phyloP scores from a whole-genome alignment of 2,888 invertebrate genomes.

The Nemotelus nigrinus region DNA sequence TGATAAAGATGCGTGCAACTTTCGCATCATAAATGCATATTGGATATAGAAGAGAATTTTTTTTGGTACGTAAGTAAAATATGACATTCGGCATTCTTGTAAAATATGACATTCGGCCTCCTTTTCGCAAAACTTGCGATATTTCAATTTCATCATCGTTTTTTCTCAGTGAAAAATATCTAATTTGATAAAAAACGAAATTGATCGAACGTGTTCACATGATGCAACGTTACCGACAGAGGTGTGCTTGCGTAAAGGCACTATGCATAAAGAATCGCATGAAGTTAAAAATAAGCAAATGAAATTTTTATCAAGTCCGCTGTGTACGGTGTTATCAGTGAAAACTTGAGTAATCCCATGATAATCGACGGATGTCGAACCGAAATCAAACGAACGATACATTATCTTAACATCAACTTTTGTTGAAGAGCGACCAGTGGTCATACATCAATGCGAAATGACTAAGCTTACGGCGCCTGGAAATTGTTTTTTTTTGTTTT shows the following conservation, averaged over 20 bases:
- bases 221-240: not conserved
- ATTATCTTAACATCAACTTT: not conserved
- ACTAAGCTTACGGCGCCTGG: no score
- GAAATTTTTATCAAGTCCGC: not conserved
- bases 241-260: not conserved
- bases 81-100: no score
- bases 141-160: no score
- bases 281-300: not conserved
- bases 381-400: not conserved
- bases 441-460: not conserved
- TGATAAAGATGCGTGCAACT: no score
- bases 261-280: not conserved
- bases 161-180: no score
- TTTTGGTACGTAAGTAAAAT: no score
- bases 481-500: no score
- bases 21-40: no score
- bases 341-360: not conserved
- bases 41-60: no score
- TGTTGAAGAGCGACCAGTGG: not conserved
- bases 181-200: conserved; percentile 19
- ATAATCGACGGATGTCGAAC: conserved; percentile 1
- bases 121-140: no score
- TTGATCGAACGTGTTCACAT: conserved; percentile 33
- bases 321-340: not conserved
- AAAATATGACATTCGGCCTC: no score